These are phyloP conservation scores for Plebejus anna DNA, from an alignment of 2,888 invertebrate genomes.

Conservation along the genomic window DNA sequence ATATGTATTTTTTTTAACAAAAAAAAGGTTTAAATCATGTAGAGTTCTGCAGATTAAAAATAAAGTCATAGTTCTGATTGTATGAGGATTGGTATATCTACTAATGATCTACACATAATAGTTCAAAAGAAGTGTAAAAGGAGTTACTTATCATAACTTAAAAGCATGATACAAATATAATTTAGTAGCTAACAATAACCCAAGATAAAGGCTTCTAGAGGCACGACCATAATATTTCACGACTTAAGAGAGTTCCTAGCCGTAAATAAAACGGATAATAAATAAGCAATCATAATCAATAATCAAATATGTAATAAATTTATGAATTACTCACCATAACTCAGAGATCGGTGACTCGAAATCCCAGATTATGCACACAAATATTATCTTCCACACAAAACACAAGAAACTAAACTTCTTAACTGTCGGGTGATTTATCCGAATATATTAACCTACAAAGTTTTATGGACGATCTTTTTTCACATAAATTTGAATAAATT, in stretches of 20 bases:
- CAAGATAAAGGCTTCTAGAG: background rate
- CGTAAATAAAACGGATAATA: constrained; percentile 15
- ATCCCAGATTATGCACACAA: constrained; percentile 45
- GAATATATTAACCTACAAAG: constrained; percentile 23
- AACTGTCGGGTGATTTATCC: constrained; percentile 13
- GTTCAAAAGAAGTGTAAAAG: background rate
- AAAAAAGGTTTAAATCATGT: too few relatives aligned
- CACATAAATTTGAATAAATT: constrained; percentile 21
- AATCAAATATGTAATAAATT: constrained; percentile 33
- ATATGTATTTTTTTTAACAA: too few relatives aligned
- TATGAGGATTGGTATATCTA: too few relatives aligned
- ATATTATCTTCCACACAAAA: constrained; percentile 42
- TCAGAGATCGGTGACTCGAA: constrained; percentile 42
- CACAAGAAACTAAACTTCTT: constrained; percentile 34
- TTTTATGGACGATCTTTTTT: constrained; percentile 33
- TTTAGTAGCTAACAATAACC: background rate
- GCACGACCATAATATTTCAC: constrained; percentile 7
- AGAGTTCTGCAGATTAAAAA: too few relatives aligned
- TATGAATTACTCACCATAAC: constrained; percentile 43
- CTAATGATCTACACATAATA: background rate
- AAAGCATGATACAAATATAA: background rate
- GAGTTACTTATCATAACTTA: background rate
- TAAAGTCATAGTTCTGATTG: too few relatives aligned
- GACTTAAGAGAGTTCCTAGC: constrained; percentile 2
- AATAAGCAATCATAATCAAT: constrained; percentile 25